Conservation (phyloP, 2,888 invertebrate genomes). For the Drosophila gaucha region DNA sequence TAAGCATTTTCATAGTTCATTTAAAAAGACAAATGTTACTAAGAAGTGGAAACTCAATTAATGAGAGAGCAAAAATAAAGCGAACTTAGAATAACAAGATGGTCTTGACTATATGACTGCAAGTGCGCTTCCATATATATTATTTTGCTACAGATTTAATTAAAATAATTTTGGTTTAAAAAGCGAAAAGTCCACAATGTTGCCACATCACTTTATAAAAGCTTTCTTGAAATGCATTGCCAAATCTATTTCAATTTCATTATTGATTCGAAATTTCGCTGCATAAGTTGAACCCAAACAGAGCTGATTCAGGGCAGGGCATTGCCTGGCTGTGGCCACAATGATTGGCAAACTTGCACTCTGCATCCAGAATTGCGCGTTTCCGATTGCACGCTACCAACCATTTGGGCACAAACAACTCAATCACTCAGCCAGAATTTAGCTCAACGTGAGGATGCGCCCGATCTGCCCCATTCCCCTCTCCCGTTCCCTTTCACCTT, state of each 20-base stretch:
- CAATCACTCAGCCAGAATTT: conserved; percentile 67
- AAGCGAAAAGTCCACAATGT: neutral
- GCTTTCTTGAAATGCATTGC: conserved; percentile 25
- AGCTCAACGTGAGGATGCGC: conserved; percentile 29
- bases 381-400: conserved; percentile 52
- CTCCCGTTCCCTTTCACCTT: neutral
- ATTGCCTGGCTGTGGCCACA: conserved; percentile 40
- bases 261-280: conserved; percentile 24
- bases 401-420: conserved; percentile 71
- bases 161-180: neutral
- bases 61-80: too few species aligned
- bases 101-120: too few species aligned
- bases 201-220: neutral
- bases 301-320: conserved; percentile 34
- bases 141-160: neutral
- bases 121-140: neutral
- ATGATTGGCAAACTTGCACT: conserved; percentile 43
- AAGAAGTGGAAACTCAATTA: too few species aligned
- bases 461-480: neutral
- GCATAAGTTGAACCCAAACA: conserved; percentile 31
- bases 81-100: too few species aligned
- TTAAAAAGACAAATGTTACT: too few species aligned
- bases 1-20: too few species aligned
- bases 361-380: conserved; percentile 41
- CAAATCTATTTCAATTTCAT: conserved; percentile 51